phyloP scores from a whole-genome alignment of 2,888 invertebrate species.

The Perizoma affinitatum region DNA sequence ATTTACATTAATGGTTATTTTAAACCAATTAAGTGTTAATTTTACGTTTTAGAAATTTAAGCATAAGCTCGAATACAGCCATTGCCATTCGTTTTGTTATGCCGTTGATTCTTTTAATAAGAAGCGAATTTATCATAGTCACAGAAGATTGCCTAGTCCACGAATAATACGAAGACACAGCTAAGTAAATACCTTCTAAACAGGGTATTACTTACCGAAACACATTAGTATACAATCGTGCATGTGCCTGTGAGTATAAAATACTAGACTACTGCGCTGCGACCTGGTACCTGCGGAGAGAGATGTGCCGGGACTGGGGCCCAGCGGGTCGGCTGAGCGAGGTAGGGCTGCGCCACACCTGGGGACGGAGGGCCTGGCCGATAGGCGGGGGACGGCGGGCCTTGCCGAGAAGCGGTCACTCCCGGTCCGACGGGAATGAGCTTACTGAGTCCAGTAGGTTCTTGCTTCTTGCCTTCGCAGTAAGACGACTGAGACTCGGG shows the following conservation, averaged over 20 bases:
- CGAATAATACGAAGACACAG: slow-evolving; percentile 14
- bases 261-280: slow-evolving; percentile 47
- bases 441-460: slow-evolving; percentile 73
- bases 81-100: slow-evolving; percentile 8
- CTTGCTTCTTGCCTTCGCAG: slow-evolving; percentile 71
- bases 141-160: slow-evolving; percentile 10
- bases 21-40: not conserved
- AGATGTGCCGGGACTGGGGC: slow-evolving; percentile 77
- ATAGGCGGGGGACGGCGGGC: slow-evolving; percentile 59
- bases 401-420: slow-evolving; percentile 57
- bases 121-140: slow-evolving; percentile 1
- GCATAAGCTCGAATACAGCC: slow-evolving; percentile 13
- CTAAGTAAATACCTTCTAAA: slow-evolving; percentile 5
- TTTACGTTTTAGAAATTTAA: not conserved
- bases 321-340: slow-evolving; percentile 74
- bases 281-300: slow-evolving; percentile 75
- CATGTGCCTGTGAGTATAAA: slow-evolving; percentile 48
- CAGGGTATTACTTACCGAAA: slow-evolving; percentile 24
- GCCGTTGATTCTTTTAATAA: slow-evolving; percentile 6
- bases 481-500: slow-evolving; percentile 56
- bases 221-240: slow-evolving; percentile 42
- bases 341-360: slow-evolving; percentile 67
- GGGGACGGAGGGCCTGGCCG: slow-evolving; percentile 63
- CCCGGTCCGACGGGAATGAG: slow-evolving; percentile 77
- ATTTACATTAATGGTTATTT: too few species aligned